Percentiles rank a stretch among this genome's conserved stretches.
Evolutionary conservation across 2,113 vertebrate genomes (phyloP).

Genomic region (Pantherophis guttatus): DNA sequence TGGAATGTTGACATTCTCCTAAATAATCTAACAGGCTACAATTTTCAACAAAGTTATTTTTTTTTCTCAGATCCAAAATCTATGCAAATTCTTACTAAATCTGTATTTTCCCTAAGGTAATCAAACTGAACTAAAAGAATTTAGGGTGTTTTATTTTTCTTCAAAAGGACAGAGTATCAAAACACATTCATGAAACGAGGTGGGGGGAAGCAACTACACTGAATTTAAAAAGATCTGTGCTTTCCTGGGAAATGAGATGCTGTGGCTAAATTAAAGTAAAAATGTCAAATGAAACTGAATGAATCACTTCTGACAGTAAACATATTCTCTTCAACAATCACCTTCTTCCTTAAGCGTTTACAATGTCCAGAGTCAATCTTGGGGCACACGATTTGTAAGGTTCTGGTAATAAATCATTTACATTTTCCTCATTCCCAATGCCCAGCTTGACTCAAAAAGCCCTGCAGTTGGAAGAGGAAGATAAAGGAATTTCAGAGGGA

Average conservation of each 20-base stretch:
- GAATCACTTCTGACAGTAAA: constrained; percentile 23
- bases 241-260: constrained; percentile 8
- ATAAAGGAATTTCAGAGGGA: constrained; percentile 24
- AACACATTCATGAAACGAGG: not conserved
- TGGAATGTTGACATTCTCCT: not conserved
- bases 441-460: constrained; percentile 4
- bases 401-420: constrained; percentile 36
- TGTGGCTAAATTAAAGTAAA: constrained; percentile 16
- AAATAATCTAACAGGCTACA: not conserved
- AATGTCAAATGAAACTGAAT: constrained; percentile 8
- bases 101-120: not conserved
- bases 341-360: constrained; percentile 13
- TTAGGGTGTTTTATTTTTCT: not conserved
- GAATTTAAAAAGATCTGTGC: constrained; percentile 2
- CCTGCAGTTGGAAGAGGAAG: constrained; percentile 46
- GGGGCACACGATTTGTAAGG: constrained; percentile 32
- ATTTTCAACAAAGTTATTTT: not conserved
- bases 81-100: not conserved
- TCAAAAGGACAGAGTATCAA: not conserved
- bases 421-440: constrained; percentile 32
- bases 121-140: not conserved
- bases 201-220: not conserved
- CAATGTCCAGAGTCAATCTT: constrained; percentile 38
- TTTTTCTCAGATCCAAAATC: not conserved
- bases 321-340: constrained; percentile 12